Evolutionary conservation across 2,113 vertebrate species (phyloP), one percentile per base, ranked within the genome.

Genomic region (Myodes glareolus): DNA sequence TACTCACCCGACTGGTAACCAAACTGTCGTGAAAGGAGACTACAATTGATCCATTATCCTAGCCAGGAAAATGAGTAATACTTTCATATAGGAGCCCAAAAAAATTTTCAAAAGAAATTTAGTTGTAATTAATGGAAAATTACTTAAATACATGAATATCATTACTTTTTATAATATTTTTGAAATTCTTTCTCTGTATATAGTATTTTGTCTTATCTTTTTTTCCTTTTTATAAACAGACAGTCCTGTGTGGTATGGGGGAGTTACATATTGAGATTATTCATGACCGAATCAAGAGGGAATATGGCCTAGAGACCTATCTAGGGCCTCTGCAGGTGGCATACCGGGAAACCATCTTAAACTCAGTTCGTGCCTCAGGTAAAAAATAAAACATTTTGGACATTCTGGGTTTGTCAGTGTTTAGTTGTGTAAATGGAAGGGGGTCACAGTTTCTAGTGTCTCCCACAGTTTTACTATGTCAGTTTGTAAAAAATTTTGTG

Each of bases 251-350:
- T 98, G 99, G 99, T n/a, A 99, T 99, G 99, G 99, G 99, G 75
- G 99, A 99, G 93, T 98, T 99, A 95, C 99, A 99, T 97, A 99
- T 99, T 94, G 99, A 99, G 97, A 99, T 99, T 90, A 98, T 99
- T 98, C 99, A 99, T 42, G 99, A 99, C 90, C 99, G 99, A 92
- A 99, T 99, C 98, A 99, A 98, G 97, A 98, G 99, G 96, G 99
- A 99, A 96, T 99, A 99, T 87, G 99, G 99, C 97, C 98, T 99
- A 17, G 99, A 99, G 97, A 99, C 99, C 47, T 99, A 99, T 0
- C 98, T 99, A 1, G 99, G 99, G 82, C 99, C 99, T 4, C 99
- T 99, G 72, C 99, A 99, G 96, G 98, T 99, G 98, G 99, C 99
- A 2, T 99, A 99, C 98, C 98, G 99, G 96, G 99, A 99, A 98